Evolutionary conservation across 53 echinoderm and acorn worm genomes (phyloP), one percentile per base, ranked within the genome.

Genomic region (Pentamera pediparva): DNA sequence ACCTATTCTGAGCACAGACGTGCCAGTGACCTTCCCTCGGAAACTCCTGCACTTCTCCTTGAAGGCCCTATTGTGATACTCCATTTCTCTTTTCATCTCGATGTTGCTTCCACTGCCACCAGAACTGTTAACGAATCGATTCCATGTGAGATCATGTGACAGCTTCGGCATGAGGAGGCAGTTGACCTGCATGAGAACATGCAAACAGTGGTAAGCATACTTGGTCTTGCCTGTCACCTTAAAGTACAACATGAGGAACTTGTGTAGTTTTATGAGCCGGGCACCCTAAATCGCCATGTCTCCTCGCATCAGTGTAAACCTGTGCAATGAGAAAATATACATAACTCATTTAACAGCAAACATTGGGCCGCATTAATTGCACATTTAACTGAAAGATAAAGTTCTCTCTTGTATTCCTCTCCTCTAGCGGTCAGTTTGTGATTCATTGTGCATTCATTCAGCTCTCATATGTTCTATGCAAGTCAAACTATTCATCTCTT

Each of bases 61-160:
- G 52, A 85, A 89, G 9, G 55, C 40, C 35, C 77, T 61, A 43
- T 89, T 85, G 18, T 81, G 81, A 55, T 89, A 85, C 32, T 89
- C 80, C 36, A 64, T 80, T 5, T 79, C 70, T 3, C 83, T 34
- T 29, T 88, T 84, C 48, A 79, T 45, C 61, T 83, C 79, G 39
- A 80, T 54, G 18, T 87, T 87, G 0, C 57, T 78, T 37, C 78
- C 82, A 25, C 39, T 56, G 27, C 78, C 41, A 8, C 77, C 75
- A 22, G 33, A 21, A 31, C 64, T 70, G 45, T 89, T 89, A 0
- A 85, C 82, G 59, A 35, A 82, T 45, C 89, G 72, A 40, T 89
- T 89, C 85, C 85, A 85, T 22, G 62, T 75, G 11, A 89, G 79
- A n/a, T 75, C 36, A 37, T 81, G 62, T 24, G 85, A 78, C n/a